Percentiles rank a stretch among this genome's conserved stretches.
These are phyloP conservation scores for Gnatocerus cornutus DNA, from an alignment of 2,888 invertebrate species.

Conservation along the genomic window DNA sequence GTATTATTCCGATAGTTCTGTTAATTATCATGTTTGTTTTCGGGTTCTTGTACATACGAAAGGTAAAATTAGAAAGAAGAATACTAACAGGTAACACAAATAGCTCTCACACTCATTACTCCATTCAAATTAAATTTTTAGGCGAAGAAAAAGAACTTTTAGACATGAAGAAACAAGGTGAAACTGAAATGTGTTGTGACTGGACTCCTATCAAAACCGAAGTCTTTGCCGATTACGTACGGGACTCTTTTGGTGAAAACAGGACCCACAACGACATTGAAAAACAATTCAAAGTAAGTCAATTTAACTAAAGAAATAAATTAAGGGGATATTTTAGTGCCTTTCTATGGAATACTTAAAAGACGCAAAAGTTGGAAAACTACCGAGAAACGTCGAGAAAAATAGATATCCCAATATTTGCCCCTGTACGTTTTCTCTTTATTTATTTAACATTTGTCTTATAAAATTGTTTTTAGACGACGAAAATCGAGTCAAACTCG, in stretches of 20 bases:
- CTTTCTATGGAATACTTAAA: no score
- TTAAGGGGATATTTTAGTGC: conserved; percentile 6
- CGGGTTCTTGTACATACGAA: background rate
- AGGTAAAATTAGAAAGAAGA: background rate
- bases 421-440: conserved; percentile 11
- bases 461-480: conserved; percentile 11
- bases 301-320: background rate
- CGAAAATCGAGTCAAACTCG: conserved; percentile 21
- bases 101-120: background rate
- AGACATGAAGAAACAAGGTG: background rate
- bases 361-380: conserved; percentile 1
- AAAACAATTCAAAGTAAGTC: background rate
- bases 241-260: background rate
- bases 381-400: conserved; percentile 4
- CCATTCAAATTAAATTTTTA: background rate
- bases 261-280: background rate
- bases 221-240: background rate
- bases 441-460: background rate
- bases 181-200: background rate
- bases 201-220: background rate
- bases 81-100: background rate
- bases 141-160: background rate
- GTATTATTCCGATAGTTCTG: background rate
- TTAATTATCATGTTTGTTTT: background rate
- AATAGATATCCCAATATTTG: conserved; percentile 14